Evolutionary conservation across 2,888 invertebrate species (phyloP).

Genomic region (Dryocosmus kuriphilus): DNA sequence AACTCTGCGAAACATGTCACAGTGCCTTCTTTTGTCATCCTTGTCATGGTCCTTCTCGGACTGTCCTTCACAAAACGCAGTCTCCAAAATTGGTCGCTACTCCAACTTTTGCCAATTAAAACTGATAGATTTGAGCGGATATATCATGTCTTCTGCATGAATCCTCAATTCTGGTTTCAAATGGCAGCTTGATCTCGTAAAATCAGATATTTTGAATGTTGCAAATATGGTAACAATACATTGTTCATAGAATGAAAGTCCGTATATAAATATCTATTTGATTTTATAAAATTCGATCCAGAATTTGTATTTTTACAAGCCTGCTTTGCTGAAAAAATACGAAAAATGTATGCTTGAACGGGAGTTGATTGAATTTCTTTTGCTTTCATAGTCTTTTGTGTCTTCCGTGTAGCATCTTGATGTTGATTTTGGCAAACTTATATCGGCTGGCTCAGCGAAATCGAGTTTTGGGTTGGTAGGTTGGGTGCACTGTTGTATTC

Average conservation of each 20-base stretch:
- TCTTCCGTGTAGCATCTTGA: conserved; percentile 46
- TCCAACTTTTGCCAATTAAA: conserved; percentile 55
- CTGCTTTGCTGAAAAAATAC: conserved; percentile 5
- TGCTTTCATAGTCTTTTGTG: conserved; percentile 24
- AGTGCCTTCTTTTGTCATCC: conserved; percentile 36
- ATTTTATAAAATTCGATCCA: no score
- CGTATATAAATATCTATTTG: not conserved
- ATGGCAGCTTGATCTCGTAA: not conserved
- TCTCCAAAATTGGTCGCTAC: conserved; percentile 65
- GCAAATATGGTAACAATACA: no score
- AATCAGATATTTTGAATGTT: not conserved
- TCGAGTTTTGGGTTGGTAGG: conserved; percentile 55
- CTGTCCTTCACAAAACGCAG: conserved; percentile 55
- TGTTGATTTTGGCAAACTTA: conserved; percentile 44
- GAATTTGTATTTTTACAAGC: not conserved
- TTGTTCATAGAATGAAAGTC: no score
- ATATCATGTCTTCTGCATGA: conserved; percentile 62
- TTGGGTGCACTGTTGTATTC: conserved; percentile 59
- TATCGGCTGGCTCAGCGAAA: conserved; percentile 47
- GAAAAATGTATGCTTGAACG: not conserved
- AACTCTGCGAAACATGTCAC: conserved; percentile 27
- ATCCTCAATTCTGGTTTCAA: conserved; percentile 46
- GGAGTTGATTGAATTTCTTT: conserved; percentile 24
- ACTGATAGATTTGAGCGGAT: conserved; percentile 64
- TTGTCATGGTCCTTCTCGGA: conserved; percentile 39